Conservation (phyloP, 2,888 invertebrate species). For the Morpho helenor region DNA sequence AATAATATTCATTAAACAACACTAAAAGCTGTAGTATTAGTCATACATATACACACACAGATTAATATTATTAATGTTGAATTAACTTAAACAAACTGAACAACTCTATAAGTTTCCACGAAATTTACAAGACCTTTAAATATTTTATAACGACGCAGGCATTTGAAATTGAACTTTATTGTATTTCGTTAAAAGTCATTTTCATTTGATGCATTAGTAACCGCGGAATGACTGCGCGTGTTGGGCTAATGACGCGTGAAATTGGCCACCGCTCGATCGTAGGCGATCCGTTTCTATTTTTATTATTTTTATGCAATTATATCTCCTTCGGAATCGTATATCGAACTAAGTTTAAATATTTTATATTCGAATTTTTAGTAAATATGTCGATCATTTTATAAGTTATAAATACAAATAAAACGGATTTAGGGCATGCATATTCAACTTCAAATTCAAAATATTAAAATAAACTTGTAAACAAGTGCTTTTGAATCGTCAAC, state of each 20-base stretch:
- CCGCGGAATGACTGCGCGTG: conserved; percentile 32
- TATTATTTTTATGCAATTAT: conserved; percentile 19
- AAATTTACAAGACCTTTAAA: conserved; percentile 16
- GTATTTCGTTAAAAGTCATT: neutral
- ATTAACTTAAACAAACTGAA: neutral
- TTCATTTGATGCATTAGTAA: neutral
- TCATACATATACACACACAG: too few species aligned
- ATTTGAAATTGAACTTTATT: conserved; percentile 5
- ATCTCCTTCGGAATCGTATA: neutral
- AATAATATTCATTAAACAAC: too few species aligned
- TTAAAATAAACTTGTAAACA: too few species aligned
- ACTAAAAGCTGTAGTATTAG: too few species aligned
- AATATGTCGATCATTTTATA: too few species aligned
- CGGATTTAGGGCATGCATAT: too few species aligned
- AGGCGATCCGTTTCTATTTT: conserved; percentile 21
- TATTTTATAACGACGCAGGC: neutral
- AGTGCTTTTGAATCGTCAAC: too few species aligned
- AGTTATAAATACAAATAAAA: too few species aligned
- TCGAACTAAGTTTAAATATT: too few species aligned
- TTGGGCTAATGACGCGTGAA: conserved; percentile 37
- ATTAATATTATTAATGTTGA: too few species aligned
- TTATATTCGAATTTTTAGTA: too few species aligned
- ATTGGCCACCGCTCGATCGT: conserved; percentile 33
- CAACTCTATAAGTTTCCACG: conserved; percentile 17
- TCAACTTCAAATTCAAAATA: too few species aligned